These are phyloP conservation scores for Trididemnum nubilum DNA, from an alignment of 23 tunicate genomes.

Conservation along the genomic window DNA sequence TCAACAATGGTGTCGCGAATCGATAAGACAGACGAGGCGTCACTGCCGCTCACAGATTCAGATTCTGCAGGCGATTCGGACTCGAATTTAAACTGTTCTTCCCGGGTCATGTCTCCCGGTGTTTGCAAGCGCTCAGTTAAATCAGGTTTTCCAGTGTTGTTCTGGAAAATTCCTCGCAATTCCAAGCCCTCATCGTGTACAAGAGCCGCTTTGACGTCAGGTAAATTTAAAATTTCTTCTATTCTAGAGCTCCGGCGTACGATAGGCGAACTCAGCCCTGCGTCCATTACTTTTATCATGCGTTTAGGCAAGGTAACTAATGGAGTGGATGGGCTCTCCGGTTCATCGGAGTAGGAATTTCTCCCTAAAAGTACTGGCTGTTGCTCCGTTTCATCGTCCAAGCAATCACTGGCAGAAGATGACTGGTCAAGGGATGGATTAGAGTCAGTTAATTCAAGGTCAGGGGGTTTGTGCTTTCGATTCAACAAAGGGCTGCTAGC, in stretches of 20 bases:
- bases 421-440: neutral
- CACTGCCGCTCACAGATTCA: constrained; percentile 47
- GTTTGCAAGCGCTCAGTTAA: constrained; percentile 37
- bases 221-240: constrained; percentile 67
- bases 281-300: constrained; percentile 33
- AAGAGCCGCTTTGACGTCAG: constrained; percentile 82
- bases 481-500: constrained; percentile 9
- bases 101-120: constrained; percentile 20
- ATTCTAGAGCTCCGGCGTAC: constrained; percentile 56
- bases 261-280: constrained; percentile 57
- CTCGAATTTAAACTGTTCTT: constrained; percentile 42
- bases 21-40: constrained; percentile 16
- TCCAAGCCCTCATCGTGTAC: constrained; percentile 58
- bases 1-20: neutral
- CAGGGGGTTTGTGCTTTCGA: constrained; percentile 56
- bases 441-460: constrained; percentile 17
- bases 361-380: neutral
- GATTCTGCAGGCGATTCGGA: constrained; percentile 11
- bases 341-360: neutral
- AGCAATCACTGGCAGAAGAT: neutral
- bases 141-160: neutral
- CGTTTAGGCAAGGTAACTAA: constrained; percentile 31
- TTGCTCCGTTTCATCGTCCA: neutral
- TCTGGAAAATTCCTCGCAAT: constrained; percentile 3
- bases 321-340: constrained; percentile 11